Base-by-base conservation (phyloP, 2,888 invertebrate species). In the Lumbricus terrestris region DNA sequence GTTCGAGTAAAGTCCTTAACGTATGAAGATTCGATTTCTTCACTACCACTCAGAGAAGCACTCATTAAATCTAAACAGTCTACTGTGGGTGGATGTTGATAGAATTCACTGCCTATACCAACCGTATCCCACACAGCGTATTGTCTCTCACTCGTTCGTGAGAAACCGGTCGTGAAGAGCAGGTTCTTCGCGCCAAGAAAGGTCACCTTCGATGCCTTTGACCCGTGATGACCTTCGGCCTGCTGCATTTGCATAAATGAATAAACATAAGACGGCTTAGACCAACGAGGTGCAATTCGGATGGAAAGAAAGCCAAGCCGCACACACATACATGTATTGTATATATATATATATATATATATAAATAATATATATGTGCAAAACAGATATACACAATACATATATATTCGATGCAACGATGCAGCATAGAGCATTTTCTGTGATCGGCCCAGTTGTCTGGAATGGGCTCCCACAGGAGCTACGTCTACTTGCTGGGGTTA, bases 121-220 rank as follows among this genome's bases (percentile, higher is more conserved):
- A 95, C 95, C 91, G 94, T 93, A 91, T 95, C 95, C 95, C 95
- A 95, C 8, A 95, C 92, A 11, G 95, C 95, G 90, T 94, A 93
- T 91, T 95, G 95, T 90, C 95, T 92, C 89, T 95, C 94, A 92
- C 95, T 95, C 90, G 92, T 93, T 15, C 93, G 92, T 13, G 94
- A 94, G 92, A 95, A 95, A 0, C 95, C 95, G 18, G 95, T 94
- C 0, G 95, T 95, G 91, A 95, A 94, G 5, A 96, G 91, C 37
- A 93, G 90, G 20, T 93, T 93, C n/a, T 93, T 93, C 88, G 94
- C 93, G n/a, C 93, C 93, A 23, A 95, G 91, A 91, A 94, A 95
- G 6, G 94, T 93, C 29, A 93, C 93, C 91, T 95, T 95, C 35
- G 94, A 93, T 11, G 94, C 91, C 90, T 94, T 93, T 33, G 93